Percentiles rank a stretch among this genome's conserved stretches.
These are phyloP conservation scores for Falcunculus frontatus DNA, from an alignment of 2,113 vertebrate species.

Conservation along the genomic window DNA sequence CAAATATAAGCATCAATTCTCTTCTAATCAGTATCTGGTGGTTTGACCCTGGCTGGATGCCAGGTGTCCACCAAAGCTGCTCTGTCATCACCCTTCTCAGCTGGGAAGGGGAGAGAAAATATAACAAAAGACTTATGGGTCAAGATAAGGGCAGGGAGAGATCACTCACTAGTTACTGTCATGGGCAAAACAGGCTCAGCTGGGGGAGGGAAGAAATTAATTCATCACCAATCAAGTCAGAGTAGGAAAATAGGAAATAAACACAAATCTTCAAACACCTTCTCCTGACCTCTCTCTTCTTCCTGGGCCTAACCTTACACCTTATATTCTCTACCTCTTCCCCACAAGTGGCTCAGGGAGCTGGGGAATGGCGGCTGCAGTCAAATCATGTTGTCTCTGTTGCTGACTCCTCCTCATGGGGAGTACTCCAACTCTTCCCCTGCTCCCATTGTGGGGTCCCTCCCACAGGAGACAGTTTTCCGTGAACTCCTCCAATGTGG, in stretches of 20 bases:
- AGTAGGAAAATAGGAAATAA: neutral
- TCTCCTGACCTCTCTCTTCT: neutral
- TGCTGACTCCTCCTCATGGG: neutral
- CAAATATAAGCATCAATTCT: slow-evolving; percentile 55
- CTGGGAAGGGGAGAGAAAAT: neutral
- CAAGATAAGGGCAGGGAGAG: neutral
- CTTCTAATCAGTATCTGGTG: slow-evolving; percentile 74
- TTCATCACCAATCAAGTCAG: neutral
- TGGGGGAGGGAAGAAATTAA: neutral
- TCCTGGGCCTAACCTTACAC: neutral
- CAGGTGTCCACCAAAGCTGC: neutral
- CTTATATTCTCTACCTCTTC: neutral
- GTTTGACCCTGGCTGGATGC: neutral
- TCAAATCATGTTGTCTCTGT: neutral
- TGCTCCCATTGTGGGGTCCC: neutral
- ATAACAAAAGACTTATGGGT: neutral
- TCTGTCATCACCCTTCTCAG: neutral
- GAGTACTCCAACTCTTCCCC: neutral
- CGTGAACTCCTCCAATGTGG: neutral
- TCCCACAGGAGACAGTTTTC: neutral
- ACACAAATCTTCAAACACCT: neutral
- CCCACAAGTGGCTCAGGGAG: rapidly evolving
- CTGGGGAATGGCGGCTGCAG: neutral
- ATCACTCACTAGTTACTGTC: neutral
- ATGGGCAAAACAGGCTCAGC: neutral